Base-by-base conservation (phyloP, 2,113 vertebrate genomes). In the Ictalurus furcatus region DNA sequence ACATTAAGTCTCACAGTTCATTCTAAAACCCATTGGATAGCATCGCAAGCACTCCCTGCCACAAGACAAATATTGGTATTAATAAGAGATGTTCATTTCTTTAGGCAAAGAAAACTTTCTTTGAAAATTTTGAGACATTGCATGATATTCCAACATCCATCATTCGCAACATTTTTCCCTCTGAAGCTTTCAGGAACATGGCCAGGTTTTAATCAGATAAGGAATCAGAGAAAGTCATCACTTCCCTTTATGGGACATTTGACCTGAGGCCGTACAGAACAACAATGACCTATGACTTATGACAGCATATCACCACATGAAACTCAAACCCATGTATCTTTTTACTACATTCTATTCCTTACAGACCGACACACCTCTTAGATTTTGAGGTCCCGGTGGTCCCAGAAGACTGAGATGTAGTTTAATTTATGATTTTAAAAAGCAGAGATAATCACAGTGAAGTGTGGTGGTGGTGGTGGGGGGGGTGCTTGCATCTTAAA, bases 351-450 rank as follows among this genome's bases (percentile, higher is more conserved):
- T 86, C 40, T 59, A 21, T 52, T 79, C 71, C 59, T 48, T 44
- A 67, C 83, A 59, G 76, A 84, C 48, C 28, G 71, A 86, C 71
- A 89, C 88, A 88, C 25, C 71, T 92, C 89, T 86, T 92, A 95
- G 92, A 92, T 90, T 84, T 76, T 88, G 91, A 93, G 93, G 58
- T 87, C 87, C 54, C 90, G 91, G 63, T 78, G 58, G 80, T 71
- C 79, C 84, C 91, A 8, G 1, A 89, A 90, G 90, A 52, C 89
- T 76, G 76, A 88, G 88, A 88, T 90, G 85, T 88, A 21, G 92
- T 94, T 95, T 95, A 95, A 96, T 96, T 96, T 95, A 95, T 0
- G 84, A 95, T 93, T 93, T 93, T 90, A 95, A 93, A 95, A 92
- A 93, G 91, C 93, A 95, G 84, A 94, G 93, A 95, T 97, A 96